Evolutionary conservation across 2,888 invertebrate species (phyloP).

Genomic region (Prosapia bicincta): DNA sequence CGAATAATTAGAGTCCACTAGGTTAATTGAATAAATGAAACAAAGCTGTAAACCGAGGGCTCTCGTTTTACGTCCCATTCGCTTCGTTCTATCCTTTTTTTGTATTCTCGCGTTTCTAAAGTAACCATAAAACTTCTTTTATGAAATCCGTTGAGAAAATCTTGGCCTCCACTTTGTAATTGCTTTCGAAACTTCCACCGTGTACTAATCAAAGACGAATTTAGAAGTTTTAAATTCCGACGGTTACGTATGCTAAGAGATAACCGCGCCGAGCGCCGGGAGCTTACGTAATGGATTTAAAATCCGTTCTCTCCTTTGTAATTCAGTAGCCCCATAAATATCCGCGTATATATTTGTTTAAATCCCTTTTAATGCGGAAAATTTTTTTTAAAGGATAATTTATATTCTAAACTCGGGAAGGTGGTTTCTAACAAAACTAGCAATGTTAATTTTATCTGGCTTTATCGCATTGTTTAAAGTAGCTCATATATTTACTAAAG

Average conservation of each 20-base stretch:
- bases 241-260: neutral
- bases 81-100: no score
- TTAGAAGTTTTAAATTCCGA: neutral
- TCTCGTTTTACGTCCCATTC: neutral
- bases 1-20: no score
- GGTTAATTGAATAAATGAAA: neutral
- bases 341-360: neutral
- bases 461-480: no score
- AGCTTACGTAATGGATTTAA: neutral
- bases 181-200: neutral
- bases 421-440: no score
- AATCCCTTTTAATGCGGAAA: neutral
- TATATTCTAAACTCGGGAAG: no score
- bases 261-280: neutral
- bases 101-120: neutral
- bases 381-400: neutral
- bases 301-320: neutral
- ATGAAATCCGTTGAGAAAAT: neutral
- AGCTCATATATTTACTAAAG: no score
- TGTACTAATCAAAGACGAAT: neutral
- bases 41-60: neutral
- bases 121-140: neutral
- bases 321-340: neutral
- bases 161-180: neutral
- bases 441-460: no score